Conservation (phyloP, 2,888 invertebrate species). For the Synergus laeviventris region DNA sequence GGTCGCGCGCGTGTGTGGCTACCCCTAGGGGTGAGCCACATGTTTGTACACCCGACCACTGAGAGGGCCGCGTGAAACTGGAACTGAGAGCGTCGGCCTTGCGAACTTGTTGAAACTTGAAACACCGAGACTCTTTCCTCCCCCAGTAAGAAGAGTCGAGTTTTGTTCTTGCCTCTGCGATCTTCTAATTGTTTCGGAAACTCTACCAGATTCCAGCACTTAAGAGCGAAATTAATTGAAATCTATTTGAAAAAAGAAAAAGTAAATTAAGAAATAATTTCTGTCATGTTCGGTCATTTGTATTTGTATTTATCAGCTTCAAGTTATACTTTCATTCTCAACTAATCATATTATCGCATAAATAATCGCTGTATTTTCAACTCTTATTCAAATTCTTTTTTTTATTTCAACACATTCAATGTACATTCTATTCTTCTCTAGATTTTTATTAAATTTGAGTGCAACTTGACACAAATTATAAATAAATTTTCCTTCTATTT, state of each 20-base stretch:
- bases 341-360: no score
- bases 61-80: constrained; percentile 8
- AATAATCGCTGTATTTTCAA: no score
- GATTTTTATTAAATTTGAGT: neutral
- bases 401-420: neutral
- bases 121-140: neutral
- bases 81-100: constrained; percentile 17
- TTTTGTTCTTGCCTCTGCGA: neutral
- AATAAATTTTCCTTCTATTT: neutral
- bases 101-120: constrained; percentile 36
- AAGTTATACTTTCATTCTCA: no score
- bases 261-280: no score
- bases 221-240: no score
- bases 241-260: no score
- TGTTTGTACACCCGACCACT: constrained; percentile 26
- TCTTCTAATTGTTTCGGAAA: neutral
- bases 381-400: neutral
- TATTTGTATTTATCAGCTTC: no score
- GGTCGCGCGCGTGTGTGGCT: constrained; percentile 18
- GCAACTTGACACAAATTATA: neutral
- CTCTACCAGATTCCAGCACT: neutral
- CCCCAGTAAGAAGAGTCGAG: neutral
- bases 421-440: neutral
- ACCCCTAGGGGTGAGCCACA: neutral
- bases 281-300: no score